phyloP scores from a whole-genome alignment of 1,140 invertebrate species.

The Drosophila oshimai region DNA sequence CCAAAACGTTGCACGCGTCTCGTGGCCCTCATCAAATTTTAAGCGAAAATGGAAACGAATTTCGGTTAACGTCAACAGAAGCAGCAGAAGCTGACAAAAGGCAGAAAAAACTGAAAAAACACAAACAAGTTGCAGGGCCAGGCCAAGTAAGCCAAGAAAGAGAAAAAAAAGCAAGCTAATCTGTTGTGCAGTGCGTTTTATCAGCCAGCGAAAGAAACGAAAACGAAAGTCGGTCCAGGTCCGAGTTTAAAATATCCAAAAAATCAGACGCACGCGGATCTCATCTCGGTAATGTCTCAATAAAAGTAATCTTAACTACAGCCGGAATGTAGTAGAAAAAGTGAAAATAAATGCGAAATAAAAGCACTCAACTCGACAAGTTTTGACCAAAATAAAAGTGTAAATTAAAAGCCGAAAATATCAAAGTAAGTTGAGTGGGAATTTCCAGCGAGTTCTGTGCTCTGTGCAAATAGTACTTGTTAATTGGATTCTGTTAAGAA shows the following conservation, averaged over 20 bases:
- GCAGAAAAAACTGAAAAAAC: conserved; percentile 24
- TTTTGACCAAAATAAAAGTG: not conserved
- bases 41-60: conserved; percentile 38
- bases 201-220: conserved; percentile 61
- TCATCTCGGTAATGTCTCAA: conserved; percentile 54
- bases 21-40: conserved; percentile 49
- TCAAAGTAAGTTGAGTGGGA: conserved; percentile 24
- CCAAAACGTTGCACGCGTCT: conserved; percentile 72
- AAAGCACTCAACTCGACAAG: conserved; percentile 1
- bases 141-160: conserved; percentile 4
- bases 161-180: conserved; percentile 38
- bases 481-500: conserved; percentile 52
- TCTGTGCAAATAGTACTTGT: conserved; percentile 56
- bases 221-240: conserved; percentile 71
- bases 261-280: conserved; percentile 41
- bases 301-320: conserved; percentile 57
- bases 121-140: conserved; percentile 69
- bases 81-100: conserved; percentile 8
- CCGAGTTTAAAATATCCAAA: not conserved
- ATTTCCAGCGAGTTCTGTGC: conserved; percentile 8
- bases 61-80: conserved; percentile 43
- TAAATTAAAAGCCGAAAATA: conserved; percentile 13
- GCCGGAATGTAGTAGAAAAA: conserved; percentile 37
- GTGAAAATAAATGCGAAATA: conserved; percentile 29
- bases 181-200: conserved; percentile 71